Evolutionary conservation across 2,888 invertebrate species (phyloP).

Genomic region (Apotomis capreana): DNA sequence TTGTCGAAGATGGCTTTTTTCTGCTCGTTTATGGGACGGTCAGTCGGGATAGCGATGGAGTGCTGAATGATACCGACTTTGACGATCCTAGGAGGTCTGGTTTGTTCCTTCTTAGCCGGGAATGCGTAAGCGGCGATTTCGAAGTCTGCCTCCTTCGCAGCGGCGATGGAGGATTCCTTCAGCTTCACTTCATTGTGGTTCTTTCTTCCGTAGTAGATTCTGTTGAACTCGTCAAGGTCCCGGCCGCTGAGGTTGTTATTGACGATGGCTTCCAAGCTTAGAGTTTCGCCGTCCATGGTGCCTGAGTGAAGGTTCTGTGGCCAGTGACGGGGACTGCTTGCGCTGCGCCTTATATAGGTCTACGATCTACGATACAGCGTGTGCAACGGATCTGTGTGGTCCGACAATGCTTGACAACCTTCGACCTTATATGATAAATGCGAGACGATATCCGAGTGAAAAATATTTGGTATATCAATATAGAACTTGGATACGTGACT

Average conservation of each 20-base stretch:
- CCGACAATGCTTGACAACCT: constrained; percentile 62
- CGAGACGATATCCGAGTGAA: constrained; percentile 59
- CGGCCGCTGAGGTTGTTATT: constrained; percentile 72
- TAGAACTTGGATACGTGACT: constrained; percentile 41
- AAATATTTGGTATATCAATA: constrained; percentile 66
- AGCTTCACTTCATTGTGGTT: constrained; percentile 68
- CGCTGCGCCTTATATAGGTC: constrained; percentile 32
- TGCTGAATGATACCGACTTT: constrained; percentile 96
- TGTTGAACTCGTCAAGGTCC: constrained; percentile 76
- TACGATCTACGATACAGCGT: constrained; percentile 35
- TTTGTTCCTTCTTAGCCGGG: constrained; percentile 76
- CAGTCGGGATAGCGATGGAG: constrained; percentile 90
- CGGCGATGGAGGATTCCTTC: constrained; percentile 76
- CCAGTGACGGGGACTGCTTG: constrained; percentile 46
- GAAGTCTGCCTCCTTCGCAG: constrained; percentile 84
- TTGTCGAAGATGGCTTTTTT: constrained; percentile 91
- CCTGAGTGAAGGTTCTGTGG: constrained; percentile 53
- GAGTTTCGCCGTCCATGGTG: constrained; percentile 75
- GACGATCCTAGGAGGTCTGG: constrained; percentile 88
- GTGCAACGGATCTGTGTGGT: constrained; percentile 62
- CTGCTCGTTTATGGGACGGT: constrained; percentile 89
- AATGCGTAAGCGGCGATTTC: constrained; percentile 76
- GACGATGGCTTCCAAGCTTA: constrained; percentile 72
- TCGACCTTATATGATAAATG: constrained; percentile 67
- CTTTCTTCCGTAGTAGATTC: constrained; percentile 74